These are phyloP conservation scores for Catharus bicknelli DNA, from an alignment of 2,113 vertebrate genomes.

Conservation along the genomic window DNA sequence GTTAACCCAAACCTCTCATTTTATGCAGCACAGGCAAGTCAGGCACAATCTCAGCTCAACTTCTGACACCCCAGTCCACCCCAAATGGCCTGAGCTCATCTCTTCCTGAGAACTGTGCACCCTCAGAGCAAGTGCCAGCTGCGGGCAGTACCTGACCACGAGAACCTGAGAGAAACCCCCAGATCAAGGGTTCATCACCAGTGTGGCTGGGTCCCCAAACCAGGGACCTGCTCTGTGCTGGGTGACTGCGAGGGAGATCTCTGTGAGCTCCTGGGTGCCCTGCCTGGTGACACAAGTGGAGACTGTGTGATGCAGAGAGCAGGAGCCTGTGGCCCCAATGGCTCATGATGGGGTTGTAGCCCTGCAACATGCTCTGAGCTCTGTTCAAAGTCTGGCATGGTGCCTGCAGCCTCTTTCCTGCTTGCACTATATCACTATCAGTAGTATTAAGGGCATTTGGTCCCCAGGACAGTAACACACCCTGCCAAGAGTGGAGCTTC, in stretches of 20 bases:
- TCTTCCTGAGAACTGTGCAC: neutral
- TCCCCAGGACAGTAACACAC: neutral
- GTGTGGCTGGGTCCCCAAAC: fast-evolving
- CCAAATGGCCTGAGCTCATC: neutral
- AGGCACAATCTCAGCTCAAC: neutral
- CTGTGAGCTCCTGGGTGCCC: neutral
- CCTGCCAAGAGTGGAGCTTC: neutral
- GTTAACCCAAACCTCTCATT: neutral
- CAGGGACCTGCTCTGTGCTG: neutral
- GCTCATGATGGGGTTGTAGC: neutral
- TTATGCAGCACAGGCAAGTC: neutral
- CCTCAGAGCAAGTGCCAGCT: neutral
- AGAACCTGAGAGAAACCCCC: neutral
- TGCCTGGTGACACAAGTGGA: neutral
- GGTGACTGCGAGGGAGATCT: neutral
- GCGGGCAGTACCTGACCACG: neutral
- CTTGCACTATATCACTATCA: neutral
- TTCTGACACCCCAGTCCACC: neutral
- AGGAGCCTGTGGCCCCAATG: fast-evolving
- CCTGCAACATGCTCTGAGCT: neutral
- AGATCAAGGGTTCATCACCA: neutral
- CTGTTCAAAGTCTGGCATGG: neutral
- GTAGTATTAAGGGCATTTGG: neutral
- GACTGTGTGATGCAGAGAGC: neutral
- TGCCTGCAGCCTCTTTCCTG: neutral